Conservation (phyloP, 2,888 invertebrate genomes). For the Brachypalpus laphriformis region DNA sequence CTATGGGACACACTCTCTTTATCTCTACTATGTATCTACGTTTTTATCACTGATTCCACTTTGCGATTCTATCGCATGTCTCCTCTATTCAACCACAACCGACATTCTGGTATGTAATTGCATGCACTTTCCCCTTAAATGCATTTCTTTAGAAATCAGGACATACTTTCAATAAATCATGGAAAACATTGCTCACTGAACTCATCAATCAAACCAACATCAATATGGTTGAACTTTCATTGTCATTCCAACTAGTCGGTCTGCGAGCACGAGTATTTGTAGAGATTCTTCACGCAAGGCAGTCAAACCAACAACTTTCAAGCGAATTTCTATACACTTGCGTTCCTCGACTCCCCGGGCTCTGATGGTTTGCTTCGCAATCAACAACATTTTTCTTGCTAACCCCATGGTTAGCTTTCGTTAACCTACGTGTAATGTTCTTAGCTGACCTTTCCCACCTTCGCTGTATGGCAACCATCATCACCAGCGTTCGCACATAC, state of each 20-base stretch:
- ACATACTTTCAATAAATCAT: slow-evolving; percentile 20
- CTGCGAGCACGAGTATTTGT: background rate
- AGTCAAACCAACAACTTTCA: background rate
- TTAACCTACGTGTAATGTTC: slow-evolving; percentile 14
- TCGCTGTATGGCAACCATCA: background rate
- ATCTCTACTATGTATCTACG: too few relatives aligned
- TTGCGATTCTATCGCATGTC: too few relatives aligned
- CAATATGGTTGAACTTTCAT: slow-evolving; percentile 20
- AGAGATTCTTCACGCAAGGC: background rate
- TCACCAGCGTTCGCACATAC: background rate
- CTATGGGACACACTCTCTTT: too few relatives aligned
- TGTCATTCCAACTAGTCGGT: background rate
- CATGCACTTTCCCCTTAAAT: background rate
- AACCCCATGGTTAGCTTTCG: background rate
- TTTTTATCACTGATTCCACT: too few relatives aligned
- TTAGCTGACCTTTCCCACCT: slow-evolving; percentile 21
- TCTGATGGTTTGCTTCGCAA: background rate
- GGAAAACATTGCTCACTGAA: slow-evolving; percentile 12
- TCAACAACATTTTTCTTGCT: background rate
- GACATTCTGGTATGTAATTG: background rate
- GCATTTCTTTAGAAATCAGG: background rate
- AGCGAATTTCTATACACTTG: background rate
- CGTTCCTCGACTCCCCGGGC: background rate
- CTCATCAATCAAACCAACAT: slow-evolving; percentile 29
- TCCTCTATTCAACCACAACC: too few relatives aligned